Conservation (phyloP, 2,888 invertebrate species). For the Cheilosia vernalis region DNA sequence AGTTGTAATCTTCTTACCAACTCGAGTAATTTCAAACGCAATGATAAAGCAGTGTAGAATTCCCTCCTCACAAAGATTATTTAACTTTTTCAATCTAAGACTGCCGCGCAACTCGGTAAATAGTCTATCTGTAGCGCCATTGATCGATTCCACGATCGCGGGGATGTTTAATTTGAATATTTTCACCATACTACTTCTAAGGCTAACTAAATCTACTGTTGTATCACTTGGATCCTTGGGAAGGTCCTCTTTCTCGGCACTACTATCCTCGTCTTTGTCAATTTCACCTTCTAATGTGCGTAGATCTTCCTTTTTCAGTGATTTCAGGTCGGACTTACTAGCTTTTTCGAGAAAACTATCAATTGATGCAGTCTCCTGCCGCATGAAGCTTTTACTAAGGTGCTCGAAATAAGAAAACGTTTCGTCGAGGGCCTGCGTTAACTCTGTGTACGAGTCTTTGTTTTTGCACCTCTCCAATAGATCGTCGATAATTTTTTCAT, state of each 20-base stretch:
- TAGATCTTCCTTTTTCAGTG: constrained; percentile 89
- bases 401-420: constrained; percentile 89
- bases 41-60: constrained; percentile 86
- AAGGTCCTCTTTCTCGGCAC: constrained; percentile 77
- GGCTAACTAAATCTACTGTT: constrained; percentile 86
- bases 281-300: constrained; percentile 90
- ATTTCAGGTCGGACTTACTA: constrained; percentile 85
- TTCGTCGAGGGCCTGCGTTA: constrained; percentile 90
- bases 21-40: constrained; percentile 90
- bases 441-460: constrained; percentile 87
- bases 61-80: constrained; percentile 78
- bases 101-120: constrained; percentile 75
- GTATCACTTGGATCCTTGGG: constrained; percentile 77
- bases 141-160: constrained; percentile 80
- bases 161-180: constrained; percentile 78
- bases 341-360: constrained; percentile 84
- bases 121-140: constrained; percentile 77
- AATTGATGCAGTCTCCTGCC: constrained; percentile 59
- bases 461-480: constrained; percentile 90
- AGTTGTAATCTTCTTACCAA: constrained; percentile 83
- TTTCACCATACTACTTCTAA: constrained; percentile 84
- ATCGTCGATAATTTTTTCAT: constrained; percentile 89
- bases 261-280: constrained; percentile 94
- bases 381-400: constrained; percentile 89
- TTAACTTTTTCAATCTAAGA: constrained; percentile 70